phyloP scores from a whole-genome alignment of 2,113 vertebrate genomes.

The Grus americana region DNA sequence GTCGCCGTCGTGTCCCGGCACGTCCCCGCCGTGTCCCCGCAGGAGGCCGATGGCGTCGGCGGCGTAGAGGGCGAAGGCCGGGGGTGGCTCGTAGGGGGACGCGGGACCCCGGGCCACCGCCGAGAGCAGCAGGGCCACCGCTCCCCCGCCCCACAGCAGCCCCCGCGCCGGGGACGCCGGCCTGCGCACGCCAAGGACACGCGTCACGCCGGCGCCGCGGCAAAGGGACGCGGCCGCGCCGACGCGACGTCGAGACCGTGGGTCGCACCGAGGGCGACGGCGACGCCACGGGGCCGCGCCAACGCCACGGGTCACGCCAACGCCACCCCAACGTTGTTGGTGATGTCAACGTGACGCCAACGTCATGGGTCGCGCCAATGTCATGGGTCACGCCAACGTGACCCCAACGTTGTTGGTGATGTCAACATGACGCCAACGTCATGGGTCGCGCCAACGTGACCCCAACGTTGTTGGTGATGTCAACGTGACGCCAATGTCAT shows the following conservation, averaged over 20 bases:
- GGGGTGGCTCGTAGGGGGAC: background rate
- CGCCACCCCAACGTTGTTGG: too few relatives aligned
- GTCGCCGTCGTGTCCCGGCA: background rate
- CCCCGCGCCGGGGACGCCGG: background rate
- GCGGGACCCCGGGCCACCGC: background rate
- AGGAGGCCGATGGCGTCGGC: background rate
- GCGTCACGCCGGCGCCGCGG: background rate
- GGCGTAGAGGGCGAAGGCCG: background rate
- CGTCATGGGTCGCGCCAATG: background rate
- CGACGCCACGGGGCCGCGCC: background rate
- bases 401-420: too few relatives aligned
- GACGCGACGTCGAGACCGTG: too few relatives aligned
- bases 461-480: too few relatives aligned
- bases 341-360: too few relatives aligned
- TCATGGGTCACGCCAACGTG: too few relatives aligned
- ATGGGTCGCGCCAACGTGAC: too few relatives aligned
- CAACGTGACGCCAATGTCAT: too few relatives aligned
- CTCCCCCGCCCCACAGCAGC: background rate
- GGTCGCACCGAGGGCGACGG: background rate
- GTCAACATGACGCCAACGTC: too few relatives aligned
- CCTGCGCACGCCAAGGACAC: background rate
- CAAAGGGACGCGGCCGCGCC: background rate
- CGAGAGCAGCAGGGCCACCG: background rate
- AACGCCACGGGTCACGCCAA: too few relatives aligned
- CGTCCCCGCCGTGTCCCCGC: background rate